Conservation (phyloP, 1,140 invertebrate genomes). For the Heliconius eleuchia region DNA sequence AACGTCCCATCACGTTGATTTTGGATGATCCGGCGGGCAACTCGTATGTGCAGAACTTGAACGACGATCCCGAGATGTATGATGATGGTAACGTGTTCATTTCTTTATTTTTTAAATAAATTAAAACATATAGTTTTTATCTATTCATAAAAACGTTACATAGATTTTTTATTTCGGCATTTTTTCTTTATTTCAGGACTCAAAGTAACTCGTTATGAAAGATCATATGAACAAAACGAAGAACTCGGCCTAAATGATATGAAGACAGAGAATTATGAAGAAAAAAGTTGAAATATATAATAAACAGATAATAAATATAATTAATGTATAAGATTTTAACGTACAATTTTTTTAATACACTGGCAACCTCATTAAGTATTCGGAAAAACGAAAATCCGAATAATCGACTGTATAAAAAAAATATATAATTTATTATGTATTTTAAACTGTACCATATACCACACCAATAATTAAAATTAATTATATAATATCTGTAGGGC, state of each 20-base stretch:
- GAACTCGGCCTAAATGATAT: constrained; percentile 98
- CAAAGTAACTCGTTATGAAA: constrained; percentile 90
- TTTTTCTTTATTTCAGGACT: constrained; percentile 80
- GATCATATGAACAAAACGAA: constrained; percentile 96
- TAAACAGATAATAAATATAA: neutral
- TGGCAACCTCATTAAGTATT: no score
- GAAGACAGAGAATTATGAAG: constrained; percentile 92
- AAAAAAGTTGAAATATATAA: constrained; percentile 20
- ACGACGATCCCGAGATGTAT: constrained; percentile 85
- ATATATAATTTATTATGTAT: no score
- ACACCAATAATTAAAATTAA: no score
- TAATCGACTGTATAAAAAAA: no score
- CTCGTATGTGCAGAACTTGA: constrained; percentile 95
- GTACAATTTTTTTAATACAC: no score
- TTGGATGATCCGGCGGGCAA: constrained; percentile 98
- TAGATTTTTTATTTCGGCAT: no score
- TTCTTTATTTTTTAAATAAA: no score
- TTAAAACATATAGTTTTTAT: no score
- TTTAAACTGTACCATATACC: no score
- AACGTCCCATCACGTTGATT: constrained; percentile 87
- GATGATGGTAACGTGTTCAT: constrained; percentile 51
- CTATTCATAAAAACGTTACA: no score
- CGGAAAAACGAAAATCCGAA: no score
- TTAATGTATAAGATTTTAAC: neutral
- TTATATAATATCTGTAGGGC: no score